phyloP scores from a whole-genome alignment of 2,797 vertebrate species.

The Lycodopsis pacificus region DNA sequence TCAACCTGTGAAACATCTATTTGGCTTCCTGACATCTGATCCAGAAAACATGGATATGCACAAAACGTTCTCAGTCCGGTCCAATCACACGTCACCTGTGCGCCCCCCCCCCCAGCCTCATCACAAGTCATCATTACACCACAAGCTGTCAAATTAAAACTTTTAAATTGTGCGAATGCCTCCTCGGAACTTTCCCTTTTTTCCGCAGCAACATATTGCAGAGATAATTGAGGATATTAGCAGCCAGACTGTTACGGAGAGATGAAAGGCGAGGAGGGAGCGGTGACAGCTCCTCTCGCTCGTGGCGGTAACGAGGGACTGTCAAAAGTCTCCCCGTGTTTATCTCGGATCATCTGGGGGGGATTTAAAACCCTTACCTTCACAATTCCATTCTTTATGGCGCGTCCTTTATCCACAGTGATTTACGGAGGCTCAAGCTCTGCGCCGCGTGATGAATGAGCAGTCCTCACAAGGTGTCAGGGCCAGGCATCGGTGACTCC shows the following conservation, averaged over 20 bases:
- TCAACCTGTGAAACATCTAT: constrained; percentile 58
- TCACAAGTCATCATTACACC: constrained; percentile 78
- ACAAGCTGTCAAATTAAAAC: constrained; percentile 86
- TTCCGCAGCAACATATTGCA: constrained; percentile 79
- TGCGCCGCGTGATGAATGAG: constrained; percentile 83
- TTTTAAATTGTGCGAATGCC: constrained; percentile 77
- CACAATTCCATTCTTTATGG: constrained; percentile 82
- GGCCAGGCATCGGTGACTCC: constrained; percentile 67
- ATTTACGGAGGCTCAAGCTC: constrained; percentile 82
- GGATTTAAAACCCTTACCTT: constrained; percentile 85
- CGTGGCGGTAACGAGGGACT: constrained; percentile 81
- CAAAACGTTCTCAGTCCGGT: constrained; percentile 56
- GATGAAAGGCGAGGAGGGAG: constrained; percentile 79
- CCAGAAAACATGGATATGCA: constrained; percentile 52
- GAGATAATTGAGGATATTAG: constrained; percentile 88
- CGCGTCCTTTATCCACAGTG: constrained; percentile 83
- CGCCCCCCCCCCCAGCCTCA: constrained; percentile 50
- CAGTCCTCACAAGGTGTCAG: constrained; percentile 82
- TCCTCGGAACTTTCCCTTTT: constrained; percentile 74
- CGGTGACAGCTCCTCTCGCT: constrained; percentile 80
- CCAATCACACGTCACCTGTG: constrained; percentile 66
- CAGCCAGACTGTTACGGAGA: constrained; percentile 82
- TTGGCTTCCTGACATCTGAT: constrained; percentile 70
- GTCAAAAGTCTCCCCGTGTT: constrained; percentile 85
- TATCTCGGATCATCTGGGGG: constrained; percentile 85